Evolutionary conservation across 2,797 vertebrate species (phyloP).

Genomic region (Lepidocolaptes lacrymiger): DNA sequence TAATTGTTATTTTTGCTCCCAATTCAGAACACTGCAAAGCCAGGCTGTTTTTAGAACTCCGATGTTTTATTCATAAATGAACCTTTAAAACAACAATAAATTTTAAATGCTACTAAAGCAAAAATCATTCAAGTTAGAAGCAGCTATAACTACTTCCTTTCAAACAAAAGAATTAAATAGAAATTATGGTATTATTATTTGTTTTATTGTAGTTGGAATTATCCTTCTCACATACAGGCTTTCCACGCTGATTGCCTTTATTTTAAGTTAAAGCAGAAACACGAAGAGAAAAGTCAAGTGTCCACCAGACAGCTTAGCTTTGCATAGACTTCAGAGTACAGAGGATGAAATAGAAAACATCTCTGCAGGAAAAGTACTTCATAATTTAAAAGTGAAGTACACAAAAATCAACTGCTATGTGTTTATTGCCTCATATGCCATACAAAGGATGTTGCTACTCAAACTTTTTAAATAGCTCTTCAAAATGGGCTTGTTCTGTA

Average conservation of each 20-base stretch:
- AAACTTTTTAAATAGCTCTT: constrained; percentile 35
- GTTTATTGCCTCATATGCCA: background rate
- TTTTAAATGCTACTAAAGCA: background rate
- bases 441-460: constrained; percentile 3
- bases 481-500: background rate
- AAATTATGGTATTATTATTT: background rate
- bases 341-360: background rate
- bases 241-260: background rate
- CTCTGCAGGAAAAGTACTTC: background rate
- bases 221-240: background rate
- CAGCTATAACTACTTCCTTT: background rate
- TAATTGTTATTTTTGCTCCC: background rate
- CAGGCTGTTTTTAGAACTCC: background rate
- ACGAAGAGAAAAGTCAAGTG: background rate
- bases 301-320: background rate
- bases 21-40: background rate
- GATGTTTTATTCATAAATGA: constrained; percentile 2
- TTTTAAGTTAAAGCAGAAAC: background rate
- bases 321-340: background rate
- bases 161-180: background rate
- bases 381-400: background rate
- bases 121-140: background rate
- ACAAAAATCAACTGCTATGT: constrained; percentile 12
- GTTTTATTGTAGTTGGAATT: background rate
- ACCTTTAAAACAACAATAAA: background rate